Base-by-base conservation (phyloP, 1,140 invertebrate species). In the Drosophila quadrilineata region DNA sequence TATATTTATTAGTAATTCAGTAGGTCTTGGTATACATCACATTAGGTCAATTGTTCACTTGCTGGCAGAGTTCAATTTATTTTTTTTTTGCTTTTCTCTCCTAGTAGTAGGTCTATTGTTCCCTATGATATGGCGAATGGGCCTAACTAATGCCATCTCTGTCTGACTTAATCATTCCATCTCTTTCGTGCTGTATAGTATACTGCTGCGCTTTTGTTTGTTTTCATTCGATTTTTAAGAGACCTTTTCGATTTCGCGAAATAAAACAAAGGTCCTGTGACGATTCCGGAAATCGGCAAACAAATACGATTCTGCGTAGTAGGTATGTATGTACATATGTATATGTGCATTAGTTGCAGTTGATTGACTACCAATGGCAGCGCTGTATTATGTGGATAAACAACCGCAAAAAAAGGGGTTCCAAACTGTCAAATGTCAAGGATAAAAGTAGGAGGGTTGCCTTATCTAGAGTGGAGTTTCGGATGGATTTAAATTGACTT, bases 141-240 rank as follows among this genome's bases (percentile, higher is more conserved):
- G 74, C 79, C 50, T n/a, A 69, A 63, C 33, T 21, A 26, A 12
- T 31, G 6, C n/a, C 9, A 10, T 53, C 16, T 29, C 6, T 21
- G 6, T 19, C 10, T n/a, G n/a, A n/a, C n/a, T n/a, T n/a, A n/a
- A n/a, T n/a, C n/a, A n/a, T n/a, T n/a, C n/a, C n/a, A n/a, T 26
- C 38, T 54, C 6, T 31, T 28, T 24, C 14, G n/a, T n/a, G n/a
- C n/a, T n/a, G n/a, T n/a, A n/a, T n/a, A 10, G 16, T 6, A 16
- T 36, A 29, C 63, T 66, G 76, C 76, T 80, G 76, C 76, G 76
- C 76, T 80, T 80, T 80, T 80, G 76, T 80, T 80, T 80, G 77
- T 72, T 58, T 59, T 49, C 58, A 60, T 66, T 68, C 46, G 54
- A 2, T 63, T 50, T 45, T 31, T 41, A 5, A 29, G n/a, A n/a